These are phyloP conservation scores for Marcusenius ussheri DNA, from an alignment of 2,113 vertebrate species.

Conservation along the genomic window DNA sequence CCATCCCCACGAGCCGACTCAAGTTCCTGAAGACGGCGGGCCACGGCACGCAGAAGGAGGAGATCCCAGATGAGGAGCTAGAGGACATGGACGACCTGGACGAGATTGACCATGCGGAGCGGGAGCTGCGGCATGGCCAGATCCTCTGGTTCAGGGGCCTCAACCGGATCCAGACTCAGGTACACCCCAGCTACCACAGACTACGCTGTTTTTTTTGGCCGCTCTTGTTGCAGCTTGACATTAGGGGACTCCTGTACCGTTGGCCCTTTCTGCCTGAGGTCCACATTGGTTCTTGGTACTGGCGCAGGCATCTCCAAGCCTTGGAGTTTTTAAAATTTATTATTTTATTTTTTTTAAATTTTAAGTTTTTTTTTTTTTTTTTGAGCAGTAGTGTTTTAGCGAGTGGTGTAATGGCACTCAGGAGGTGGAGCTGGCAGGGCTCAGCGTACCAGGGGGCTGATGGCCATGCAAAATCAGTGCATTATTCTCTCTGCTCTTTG, in stretches of 20 bases:
- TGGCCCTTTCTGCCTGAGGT: conserved; percentile 29
- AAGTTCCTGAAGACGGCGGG: conserved; percentile 96
- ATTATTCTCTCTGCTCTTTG: conserved; percentile 25
- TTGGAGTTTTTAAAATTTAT: background rate
- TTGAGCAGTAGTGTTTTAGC: background rate
- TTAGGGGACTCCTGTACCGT: conserved; percentile 36
- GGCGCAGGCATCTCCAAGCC: background rate
- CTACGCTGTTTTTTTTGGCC: background rate
- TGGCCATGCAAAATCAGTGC: conserved; percentile 39
- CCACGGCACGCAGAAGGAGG: conserved; percentile 94
- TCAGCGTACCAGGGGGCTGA: conserved; percentile 20
- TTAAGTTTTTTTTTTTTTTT: background rate
- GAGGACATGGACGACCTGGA: conserved; percentile 90
- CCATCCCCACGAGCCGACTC: conserved; percentile 91
- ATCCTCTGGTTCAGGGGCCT: conserved; percentile 99
- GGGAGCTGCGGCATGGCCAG: conserved; percentile 91
- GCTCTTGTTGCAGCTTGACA: conserved; percentile 18
- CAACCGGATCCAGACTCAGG: conserved; percentile 99
- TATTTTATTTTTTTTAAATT: too few species aligned
- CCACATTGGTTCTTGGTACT: conserved; percentile 28
- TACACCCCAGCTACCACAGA: conserved; percentile 51
- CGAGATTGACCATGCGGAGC: conserved; percentile 94
- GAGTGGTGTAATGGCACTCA: background rate
- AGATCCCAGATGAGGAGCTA: conserved; percentile 87
- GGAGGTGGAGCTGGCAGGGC: conserved; percentile 22